A percentile compares a stretch with the other conserved stretches of the same genome.
These are phyloP conservation scores for Apamea crenata DNA, from an alignment of 2,888 invertebrate genomes.

Conservation along the genomic window DNA sequence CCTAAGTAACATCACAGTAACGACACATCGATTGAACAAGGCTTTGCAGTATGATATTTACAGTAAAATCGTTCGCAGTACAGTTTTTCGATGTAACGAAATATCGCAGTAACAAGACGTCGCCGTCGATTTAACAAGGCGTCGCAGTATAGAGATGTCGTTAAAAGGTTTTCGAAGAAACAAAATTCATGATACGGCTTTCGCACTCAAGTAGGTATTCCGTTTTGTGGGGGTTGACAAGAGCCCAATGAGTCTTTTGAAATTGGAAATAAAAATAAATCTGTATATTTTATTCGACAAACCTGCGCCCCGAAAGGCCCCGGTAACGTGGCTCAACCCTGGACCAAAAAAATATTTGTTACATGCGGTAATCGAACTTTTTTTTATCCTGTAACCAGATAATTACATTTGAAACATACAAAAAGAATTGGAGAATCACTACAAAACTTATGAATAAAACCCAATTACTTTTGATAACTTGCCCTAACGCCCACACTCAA, in stretches of 20 bases:
- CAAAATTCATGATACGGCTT: too few relatives aligned
- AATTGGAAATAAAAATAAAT: not conserved
- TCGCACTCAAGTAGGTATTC: too few relatives aligned
- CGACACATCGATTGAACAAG: too few relatives aligned
- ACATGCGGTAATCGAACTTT: not conserved
- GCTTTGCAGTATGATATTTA: too few relatives aligned
- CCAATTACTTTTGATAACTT: constrained; percentile 41
- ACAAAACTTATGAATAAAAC: constrained; percentile 11
- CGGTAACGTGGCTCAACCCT: not conserved
- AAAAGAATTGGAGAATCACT: constrained; percentile 22
- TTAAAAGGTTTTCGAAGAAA: too few relatives aligned
- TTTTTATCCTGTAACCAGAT: not conserved
- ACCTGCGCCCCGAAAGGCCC: not conserved
- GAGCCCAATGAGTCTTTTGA: not conserved
- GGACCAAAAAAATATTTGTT: not conserved
- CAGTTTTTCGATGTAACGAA: too few relatives aligned
- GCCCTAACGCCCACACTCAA: constrained; percentile 10
- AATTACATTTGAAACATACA: not conserved
- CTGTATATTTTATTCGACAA: not conserved
- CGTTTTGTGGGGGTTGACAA: not conserved
- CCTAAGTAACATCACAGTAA: too few relatives aligned
- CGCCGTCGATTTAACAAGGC: too few relatives aligned
- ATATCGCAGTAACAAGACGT: too few relatives aligned
- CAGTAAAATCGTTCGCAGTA: too few relatives aligned
- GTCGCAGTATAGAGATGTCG: too few relatives aligned